Evolutionary conservation across 2,113 vertebrate species (phyloP), one percentile per base, ranked within the genome.

Genomic region (Barnardius zonarius): DNA sequence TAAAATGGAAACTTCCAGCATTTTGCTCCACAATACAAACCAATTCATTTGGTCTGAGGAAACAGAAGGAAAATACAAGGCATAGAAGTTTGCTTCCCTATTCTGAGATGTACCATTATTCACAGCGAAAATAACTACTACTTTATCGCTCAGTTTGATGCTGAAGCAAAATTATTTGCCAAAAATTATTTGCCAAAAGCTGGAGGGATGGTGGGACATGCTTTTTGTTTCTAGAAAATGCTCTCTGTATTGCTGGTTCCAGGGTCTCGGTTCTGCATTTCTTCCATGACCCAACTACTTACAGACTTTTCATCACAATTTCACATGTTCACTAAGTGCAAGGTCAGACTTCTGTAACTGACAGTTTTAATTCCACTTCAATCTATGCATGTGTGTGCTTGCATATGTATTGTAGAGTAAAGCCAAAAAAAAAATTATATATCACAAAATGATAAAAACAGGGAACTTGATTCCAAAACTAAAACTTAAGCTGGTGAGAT

Each of bases 21-120:
- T 76, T 95, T 90, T 88, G 10, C 33, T 83, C 41, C 49, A 49
- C 54, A 90, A 28, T 70, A 31, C 77, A 89, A 86, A 77, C 27
- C 51, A 84, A 54, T 81, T 81, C 41, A 83, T 79, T 93, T 86
- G 19, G 35, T 69, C 61, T 64, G 41, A 83, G 28, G 44, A 95
- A 91, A 30, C 6, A 1, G 64, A 86, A 85, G 49, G 25, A 77
- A 88, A 55, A 76, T 11, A 59, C 33, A 64, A 86, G 28, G 30
- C 59, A 75, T 3, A 66, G 18, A 86, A 86, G 52, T 68, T 64
- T 51, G 51, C 27, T 59, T 92, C 49, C 49, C 41, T 51, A 4
- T 62, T 84, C 51, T 78, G 59, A 66, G 48, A 69, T 44, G 27
- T 61, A 68, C 43, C 35, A 48, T 70, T 70, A 78, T n/a, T 86